phyloP scores from a whole-genome alignment of 2,113 vertebrate species.

The Quiscalus mexicanus region DNA sequence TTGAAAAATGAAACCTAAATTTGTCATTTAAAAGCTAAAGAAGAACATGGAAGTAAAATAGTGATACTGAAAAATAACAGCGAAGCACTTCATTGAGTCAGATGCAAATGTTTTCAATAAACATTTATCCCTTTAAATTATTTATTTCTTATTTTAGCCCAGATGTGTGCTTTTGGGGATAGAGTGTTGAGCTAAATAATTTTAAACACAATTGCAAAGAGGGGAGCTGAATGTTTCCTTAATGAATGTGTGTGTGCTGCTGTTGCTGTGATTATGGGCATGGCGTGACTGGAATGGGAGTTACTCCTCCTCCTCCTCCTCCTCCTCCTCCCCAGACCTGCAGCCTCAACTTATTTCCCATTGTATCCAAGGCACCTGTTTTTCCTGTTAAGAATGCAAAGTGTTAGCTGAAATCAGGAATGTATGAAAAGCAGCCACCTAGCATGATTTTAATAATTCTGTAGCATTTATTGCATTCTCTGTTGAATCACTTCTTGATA shows the following conservation, averaged over 20 bases:
- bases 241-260: constrained; percentile 25
- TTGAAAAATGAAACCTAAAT: neutral
- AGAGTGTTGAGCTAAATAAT: constrained; percentile 44
- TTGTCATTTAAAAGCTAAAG: neutral
- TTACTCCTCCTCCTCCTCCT: too few species aligned
- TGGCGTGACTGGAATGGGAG: constrained; percentile 25
- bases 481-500: neutral
- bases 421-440: neutral
- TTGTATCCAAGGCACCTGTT: constrained; percentile 20
- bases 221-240: constrained; percentile 24
- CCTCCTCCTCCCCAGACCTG: neutral
- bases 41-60: neutral
- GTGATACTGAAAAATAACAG: neutral
- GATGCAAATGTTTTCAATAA: constrained; percentile 63
- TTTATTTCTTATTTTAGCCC: constrained; percentile 50
- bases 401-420: neutral
- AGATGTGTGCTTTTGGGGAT: constrained; percentile 38
- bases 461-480: neutral
- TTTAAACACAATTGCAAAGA: constrained; percentile 45
- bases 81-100: neutral
- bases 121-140: constrained; percentile 27
- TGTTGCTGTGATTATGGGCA: constrained; percentile 14
- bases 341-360: neutral
- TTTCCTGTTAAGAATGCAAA: neutral
- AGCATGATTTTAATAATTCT: constrained; percentile 24